Conservation (phyloP, 2,797 vertebrate species). For the Liparis tanakae region DNA sequence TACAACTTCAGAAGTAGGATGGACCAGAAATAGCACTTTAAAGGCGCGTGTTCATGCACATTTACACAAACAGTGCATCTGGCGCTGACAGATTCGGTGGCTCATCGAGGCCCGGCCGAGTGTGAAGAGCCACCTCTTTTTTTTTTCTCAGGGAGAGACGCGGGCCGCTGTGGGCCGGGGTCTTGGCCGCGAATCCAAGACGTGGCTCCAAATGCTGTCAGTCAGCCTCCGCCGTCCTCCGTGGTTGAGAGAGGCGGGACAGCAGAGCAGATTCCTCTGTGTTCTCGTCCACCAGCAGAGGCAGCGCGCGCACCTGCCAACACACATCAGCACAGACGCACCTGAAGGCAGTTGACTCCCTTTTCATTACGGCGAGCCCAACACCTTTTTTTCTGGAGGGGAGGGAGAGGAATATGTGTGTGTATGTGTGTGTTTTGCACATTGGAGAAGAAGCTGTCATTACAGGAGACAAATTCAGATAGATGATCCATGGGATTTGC, state of each 20-base stretch:
- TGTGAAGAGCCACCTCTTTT: conserved; percentile 65
- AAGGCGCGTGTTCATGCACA: conserved; percentile 35
- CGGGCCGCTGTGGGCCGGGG: conserved; percentile 68
- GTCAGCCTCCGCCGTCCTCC: conserved; percentile 78
- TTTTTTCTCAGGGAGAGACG: conserved; percentile 42
- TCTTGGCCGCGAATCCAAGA: conserved; percentile 77
- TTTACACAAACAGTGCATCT: conserved; percentile 60
- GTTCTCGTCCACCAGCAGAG: conserved; percentile 71
- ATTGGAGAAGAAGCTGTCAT: conserved; percentile 56
- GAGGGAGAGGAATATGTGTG: conserved; percentile 35
- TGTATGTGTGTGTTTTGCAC: conserved; percentile 31
- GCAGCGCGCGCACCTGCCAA: conserved; percentile 72
- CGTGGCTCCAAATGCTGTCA: conserved; percentile 82
- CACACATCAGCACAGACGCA: conserved; percentile 74
- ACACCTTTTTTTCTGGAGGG: conserved; percentile 65
- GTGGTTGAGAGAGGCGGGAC: conserved; percentile 80
- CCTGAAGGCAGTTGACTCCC: conserved; percentile 76
- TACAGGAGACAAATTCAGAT: conserved; percentile 59
- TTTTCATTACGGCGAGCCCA: conserved; percentile 72
- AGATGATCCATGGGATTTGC: conserved; percentile 52
- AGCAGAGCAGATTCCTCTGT: conserved; percentile 80
- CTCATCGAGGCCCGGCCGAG: conserved; percentile 67
- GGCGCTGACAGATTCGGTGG: conserved; percentile 68
- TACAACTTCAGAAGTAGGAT: not conserved
- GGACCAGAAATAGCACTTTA: conserved; percentile 20